Evolutionary conservation across 2,888 invertebrate species (phyloP).

Genomic region (Apodemia zela): DNA sequence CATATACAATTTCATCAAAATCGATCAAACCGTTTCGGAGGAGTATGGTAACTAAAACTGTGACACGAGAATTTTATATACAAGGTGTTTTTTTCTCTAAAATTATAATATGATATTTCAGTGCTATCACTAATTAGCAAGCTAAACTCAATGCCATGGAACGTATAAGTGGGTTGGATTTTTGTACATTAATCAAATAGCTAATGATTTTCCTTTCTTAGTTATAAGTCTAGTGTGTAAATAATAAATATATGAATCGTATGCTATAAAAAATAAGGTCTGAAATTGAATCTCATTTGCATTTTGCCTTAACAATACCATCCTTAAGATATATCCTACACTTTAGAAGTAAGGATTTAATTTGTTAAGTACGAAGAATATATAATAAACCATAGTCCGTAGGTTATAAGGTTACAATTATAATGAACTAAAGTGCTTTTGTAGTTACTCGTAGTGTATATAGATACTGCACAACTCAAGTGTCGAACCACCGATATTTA

Average conservation of each 20-base stretch:
- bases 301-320: slow-evolving; percentile 21
- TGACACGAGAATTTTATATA: no score
- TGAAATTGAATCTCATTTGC: slow-evolving; percentile 21
- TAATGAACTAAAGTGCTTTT: slow-evolving; percentile 22
- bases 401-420: slow-evolving; percentile 11
- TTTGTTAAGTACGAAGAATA: slow-evolving; percentile 6
- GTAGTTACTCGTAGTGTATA: slow-evolving; percentile 16
- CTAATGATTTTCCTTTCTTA: no score
- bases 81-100: no score
- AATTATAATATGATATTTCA: no score
- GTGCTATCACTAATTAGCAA: no score
- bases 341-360: slow-evolving; percentile 19
- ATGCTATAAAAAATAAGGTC: slow-evolving; percentile 18
- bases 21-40: no score
- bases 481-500: slow-evolving; percentile 16
- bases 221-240: not conserved
- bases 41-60: no score
- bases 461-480: slow-evolving; percentile 20
- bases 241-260: not conserved
- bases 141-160: no score
- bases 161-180: no score
- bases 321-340: slow-evolving; percentile 16
- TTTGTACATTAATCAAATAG: no score
- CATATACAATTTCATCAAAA: no score
- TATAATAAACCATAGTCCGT: not conserved